Conservation (phyloP, 2,113 vertebrate species). For the Dipodomys merriami region DNA sequence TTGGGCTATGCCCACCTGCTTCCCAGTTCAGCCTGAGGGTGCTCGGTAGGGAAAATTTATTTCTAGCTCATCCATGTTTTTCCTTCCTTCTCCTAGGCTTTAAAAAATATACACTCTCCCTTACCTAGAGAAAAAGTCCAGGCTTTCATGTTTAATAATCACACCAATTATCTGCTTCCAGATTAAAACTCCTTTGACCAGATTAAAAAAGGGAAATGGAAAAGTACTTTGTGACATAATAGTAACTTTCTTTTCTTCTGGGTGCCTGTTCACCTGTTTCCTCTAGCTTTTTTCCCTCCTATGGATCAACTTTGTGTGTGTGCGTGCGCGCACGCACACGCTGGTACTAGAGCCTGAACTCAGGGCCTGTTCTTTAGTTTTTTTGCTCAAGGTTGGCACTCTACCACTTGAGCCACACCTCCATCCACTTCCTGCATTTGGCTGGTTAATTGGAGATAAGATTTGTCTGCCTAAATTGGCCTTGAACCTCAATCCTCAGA, state of each 20-base stretch:
- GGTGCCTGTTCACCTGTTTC: background rate
- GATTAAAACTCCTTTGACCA: background rate
- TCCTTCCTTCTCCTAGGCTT: background rate
- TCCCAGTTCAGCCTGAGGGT: background rate
- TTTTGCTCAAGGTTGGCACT: too few species aligned
- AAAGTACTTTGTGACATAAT: rapidly evolving
- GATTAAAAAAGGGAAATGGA: background rate
- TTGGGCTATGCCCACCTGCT: background rate
- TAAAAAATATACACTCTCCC: background rate
- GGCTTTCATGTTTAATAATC: background rate
- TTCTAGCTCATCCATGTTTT: too few species aligned
- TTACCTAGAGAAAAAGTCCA: background rate
- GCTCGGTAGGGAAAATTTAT: background rate
- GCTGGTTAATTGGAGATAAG: too few species aligned
- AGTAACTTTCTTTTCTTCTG: background rate
- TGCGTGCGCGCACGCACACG: too few species aligned
- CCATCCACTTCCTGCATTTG: too few species aligned
- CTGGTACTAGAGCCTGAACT: too few species aligned
- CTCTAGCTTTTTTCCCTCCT: background rate
- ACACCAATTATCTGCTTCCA: background rate
- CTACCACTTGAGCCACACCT: too few species aligned
- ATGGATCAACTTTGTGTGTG: background rate
- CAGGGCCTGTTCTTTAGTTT: too few species aligned
- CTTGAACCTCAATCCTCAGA: too few species aligned
- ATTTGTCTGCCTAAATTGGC: too few species aligned